Percentiles rank a stretch among this genome's conserved stretches.
Conservation (phyloP, 2,888 invertebrate species). For the Phortica magna region DNA sequence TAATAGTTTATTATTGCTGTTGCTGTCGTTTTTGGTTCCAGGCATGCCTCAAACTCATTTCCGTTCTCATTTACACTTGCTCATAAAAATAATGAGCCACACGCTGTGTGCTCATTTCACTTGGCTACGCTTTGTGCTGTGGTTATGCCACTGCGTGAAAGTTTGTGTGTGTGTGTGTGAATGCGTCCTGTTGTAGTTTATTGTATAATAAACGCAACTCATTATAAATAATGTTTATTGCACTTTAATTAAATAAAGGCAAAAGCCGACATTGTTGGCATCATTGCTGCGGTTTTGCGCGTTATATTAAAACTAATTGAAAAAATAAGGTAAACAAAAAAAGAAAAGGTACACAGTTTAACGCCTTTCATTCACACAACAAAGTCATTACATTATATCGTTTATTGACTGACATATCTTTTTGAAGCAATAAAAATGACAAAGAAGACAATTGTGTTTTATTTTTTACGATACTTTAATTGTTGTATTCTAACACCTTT, state of each 20-base stretch:
- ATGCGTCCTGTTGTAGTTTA: neutral
- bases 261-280: too few species aligned
- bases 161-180: neutral
- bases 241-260: slow-evolving; percentile 21
- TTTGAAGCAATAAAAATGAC: neutral
- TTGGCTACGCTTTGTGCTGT: neutral
- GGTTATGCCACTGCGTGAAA: neutral
- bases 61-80: neutral
- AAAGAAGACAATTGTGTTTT: neutral
- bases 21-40: neutral
- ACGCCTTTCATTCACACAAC: too few species aligned
- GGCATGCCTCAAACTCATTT: neutral
- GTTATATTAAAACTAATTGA: neutral
- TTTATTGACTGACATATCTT: neutral
- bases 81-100: slow-evolving; percentile 11
- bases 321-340: too few species aligned
- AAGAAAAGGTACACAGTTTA: neutral
- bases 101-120: slow-evolving; percentile 13
- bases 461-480: too few species aligned
- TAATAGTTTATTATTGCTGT: neutral
- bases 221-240: slow-evolving; percentile 29
- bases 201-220: slow-evolving; percentile 25
- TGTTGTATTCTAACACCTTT: too few species aligned
- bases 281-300: neutral
- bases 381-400: too few species aligned